phyloP scores from a whole-genome alignment of 2,888 invertebrate genomes.

The Coenonympha arcania region DNA sequence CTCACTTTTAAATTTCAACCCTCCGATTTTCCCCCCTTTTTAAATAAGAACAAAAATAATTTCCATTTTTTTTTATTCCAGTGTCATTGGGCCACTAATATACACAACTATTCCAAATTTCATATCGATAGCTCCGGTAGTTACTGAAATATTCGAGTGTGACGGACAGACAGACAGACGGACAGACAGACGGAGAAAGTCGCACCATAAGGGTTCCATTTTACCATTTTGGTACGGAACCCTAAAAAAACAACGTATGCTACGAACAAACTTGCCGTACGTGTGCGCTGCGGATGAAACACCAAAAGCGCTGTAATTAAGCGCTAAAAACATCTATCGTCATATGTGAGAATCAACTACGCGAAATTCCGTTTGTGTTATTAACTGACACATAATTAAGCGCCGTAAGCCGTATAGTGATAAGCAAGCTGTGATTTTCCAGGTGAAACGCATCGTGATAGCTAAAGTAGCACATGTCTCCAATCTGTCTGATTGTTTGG shows the following conservation, averaged over 20 bases:
- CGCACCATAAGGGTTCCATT: too few species aligned
- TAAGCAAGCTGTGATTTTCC: constrained; percentile 26
- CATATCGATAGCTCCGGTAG: too few species aligned
- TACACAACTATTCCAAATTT: too few species aligned
- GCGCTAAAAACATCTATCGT: constrained; percentile 56
- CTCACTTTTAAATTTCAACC: too few species aligned
- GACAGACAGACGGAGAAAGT: too few species aligned
- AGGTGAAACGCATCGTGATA: constrained; percentile 36
- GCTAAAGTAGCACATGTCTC: constrained; percentile 48
- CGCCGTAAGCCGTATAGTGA: constrained; percentile 38
- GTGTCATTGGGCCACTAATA: too few species aligned
- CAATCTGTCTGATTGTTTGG: constrained; percentile 49
- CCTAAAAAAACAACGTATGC: constrained; percentile 19
- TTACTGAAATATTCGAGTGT: too few species aligned
- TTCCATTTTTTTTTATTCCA: too few species aligned
- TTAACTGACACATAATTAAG: constrained; percentile 43
- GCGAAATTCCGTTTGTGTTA: constrained; percentile 47
- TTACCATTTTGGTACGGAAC: too few species aligned
- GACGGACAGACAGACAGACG: too few species aligned
- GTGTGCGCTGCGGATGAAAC: constrained; percentile 41
- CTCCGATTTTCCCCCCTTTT: too few species aligned
- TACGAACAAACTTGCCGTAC: constrained; percentile 33
- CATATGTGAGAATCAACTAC: constrained; percentile 52
- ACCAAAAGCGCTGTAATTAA: constrained; percentile 54
- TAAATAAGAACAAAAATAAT: too few species aligned